A percentile compares a stretch with the other conserved stretches of the same genome.
Evolutionary conservation across 2,888 invertebrate species (phyloP).

Genomic region (Herminia tarsipennalis): DNA sequence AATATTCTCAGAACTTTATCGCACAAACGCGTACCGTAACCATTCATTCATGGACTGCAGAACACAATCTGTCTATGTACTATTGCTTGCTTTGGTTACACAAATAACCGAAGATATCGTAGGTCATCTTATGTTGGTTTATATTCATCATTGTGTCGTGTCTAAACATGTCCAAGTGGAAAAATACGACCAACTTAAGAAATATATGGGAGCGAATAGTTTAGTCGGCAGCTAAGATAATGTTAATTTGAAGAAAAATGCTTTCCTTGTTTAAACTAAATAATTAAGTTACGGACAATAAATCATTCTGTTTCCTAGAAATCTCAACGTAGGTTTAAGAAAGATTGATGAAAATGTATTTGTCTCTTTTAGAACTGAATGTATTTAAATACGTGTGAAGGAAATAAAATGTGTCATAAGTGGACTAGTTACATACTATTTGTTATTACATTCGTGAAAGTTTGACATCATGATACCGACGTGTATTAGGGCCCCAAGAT

Average conservation of each 20-base stretch:
- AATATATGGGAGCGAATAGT: constrained; percentile 31
- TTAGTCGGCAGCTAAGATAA: constrained; percentile 13
- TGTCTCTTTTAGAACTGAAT: neutral
- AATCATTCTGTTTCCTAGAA: constrained; percentile 15
- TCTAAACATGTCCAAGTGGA: constrained; percentile 44
- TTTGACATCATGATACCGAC: constrained; percentile 86
- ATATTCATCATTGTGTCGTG: constrained; percentile 53
- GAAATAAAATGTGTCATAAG: constrained; percentile 21
- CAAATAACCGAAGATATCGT: constrained; percentile 32
- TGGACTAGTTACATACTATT: constrained; percentile 5
- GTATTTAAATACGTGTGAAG: neutral
- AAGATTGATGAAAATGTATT: neutral
- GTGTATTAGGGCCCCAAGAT: constrained; percentile 89
- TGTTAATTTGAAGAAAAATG: constrained; percentile 10
- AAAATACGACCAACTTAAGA: constrained; percentile 41
- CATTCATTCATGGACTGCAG: constrained; percentile 73
- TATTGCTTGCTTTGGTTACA: constrained; percentile 38
- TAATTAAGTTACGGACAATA: neutral
- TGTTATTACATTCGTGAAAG: constrained; percentile 20
- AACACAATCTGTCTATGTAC: constrained; percentile 44
- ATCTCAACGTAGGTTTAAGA: constrained; percentile 6
- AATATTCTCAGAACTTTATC: constrained; percentile 77
- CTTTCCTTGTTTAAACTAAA: constrained; percentile 1
- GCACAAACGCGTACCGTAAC: constrained; percentile 56
- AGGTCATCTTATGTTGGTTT: constrained; percentile 54